Base-by-base conservation (phyloP, 2,888 invertebrate species). In the Zaprionus lineosus region DNA sequence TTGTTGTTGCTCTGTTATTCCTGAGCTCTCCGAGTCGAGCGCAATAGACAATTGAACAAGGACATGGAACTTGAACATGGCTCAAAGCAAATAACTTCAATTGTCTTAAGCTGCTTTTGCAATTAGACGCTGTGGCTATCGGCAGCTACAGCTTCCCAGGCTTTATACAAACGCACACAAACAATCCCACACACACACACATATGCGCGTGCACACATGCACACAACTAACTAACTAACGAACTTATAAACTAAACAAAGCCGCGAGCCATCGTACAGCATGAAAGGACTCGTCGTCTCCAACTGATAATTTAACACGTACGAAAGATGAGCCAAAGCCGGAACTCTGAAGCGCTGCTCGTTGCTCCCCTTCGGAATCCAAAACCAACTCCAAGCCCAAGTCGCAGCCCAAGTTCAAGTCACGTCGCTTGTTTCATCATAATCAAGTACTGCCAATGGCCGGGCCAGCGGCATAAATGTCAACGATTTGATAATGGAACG, bases 401-500 rank as follows among this genome's bases (percentile, higher is more conserved):
- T 26, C 7, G 16, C 7, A 37, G 9, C 11, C 14, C 26, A 26
- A 52, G 40, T 57, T 24, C 12, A 33, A 44, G 55, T 68, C 82
- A 77, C 77, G 82, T 77, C 73, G 70, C 73, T 47, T 78, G 78
- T 63, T 69, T 58, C 83, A 66, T 74, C 72, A 74, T 79, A 83
- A 79, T 79, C 83, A 81, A 79, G 72, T 78, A 58, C 66, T 64
- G 73, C 58, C 82, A 75, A 72, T 72, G 64, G 51, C 43, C 47
- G 33, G 31, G 84, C 81, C 84, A 58, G 64, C 63, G 81, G 81
- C 81, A 79, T 72, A 81, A 81, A 77, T 83, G 77, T 83, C 81
- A 83, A 83, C 81, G 83, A 82, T 79, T 79, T 82, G 83, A 75
- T 79, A 79, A 79, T 82, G 74, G 78, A 66, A 64, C 60, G 34